phyloP scores from a whole-genome alignment of 2,113 vertebrate genomes.

The Leucoraja erinaceus region DNA sequence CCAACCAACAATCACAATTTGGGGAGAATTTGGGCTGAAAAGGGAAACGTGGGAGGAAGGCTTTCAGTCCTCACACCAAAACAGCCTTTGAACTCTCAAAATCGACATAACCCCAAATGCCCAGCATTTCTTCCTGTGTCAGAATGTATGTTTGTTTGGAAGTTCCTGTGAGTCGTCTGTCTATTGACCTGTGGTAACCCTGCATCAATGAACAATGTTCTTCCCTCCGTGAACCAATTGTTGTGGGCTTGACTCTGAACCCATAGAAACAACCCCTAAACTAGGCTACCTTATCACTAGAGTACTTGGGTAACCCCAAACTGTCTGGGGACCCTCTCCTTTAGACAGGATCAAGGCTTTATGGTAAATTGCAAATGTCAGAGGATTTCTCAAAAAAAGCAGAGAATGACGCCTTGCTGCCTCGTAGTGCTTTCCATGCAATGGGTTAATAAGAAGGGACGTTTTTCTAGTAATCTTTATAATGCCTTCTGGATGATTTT shows the following conservation, averaged over 20 bases:
- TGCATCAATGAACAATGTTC: not conserved
- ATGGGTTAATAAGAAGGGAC: too few relatives aligned
- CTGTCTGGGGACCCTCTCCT: not conserved
- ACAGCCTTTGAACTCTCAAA: not conserved
- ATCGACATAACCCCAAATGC: not conserved
- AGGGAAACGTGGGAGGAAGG: not conserved
- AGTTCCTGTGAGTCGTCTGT: not conserved
- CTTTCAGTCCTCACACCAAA: not conserved
- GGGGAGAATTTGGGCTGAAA: not conserved
- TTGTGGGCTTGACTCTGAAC: not conserved
- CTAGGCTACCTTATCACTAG: not conserved
- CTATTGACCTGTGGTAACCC: not conserved
- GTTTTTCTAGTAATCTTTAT: too few relatives aligned
- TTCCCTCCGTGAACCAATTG: not conserved
- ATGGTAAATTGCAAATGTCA: too few relatives aligned
- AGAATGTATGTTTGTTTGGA: not conserved
- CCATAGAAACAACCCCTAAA: not conserved
- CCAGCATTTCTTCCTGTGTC: too few relatives aligned
- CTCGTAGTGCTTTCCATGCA: too few relatives aligned
- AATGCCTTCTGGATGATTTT: too few relatives aligned
- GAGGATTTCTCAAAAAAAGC: not conserved
- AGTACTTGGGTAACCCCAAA: not conserved
- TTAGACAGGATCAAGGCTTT: too few relatives aligned
- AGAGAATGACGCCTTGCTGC: not conserved
- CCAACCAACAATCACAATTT: not conserved